These are phyloP conservation scores for Drosophila neotestacea DNA, from an alignment of 2,888 invertebrate species.

Conservation along the genomic window DNA sequence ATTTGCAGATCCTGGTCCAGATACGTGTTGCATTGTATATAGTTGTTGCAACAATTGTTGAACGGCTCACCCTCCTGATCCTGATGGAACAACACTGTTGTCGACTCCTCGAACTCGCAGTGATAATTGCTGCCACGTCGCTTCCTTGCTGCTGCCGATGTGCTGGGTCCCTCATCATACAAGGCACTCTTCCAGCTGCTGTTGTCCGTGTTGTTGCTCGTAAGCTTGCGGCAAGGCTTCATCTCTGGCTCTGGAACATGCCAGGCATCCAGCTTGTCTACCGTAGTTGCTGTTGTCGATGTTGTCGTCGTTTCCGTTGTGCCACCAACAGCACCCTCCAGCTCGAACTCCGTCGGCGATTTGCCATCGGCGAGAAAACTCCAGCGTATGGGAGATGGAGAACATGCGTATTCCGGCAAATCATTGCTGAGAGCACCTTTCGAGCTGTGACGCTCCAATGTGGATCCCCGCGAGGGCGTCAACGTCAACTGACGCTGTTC, in stretches of 20 bases:
- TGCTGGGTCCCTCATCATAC: constrained; percentile 75
- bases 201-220: constrained; percentile 49
- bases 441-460: constrained; percentile 83
- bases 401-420: constrained; percentile 85
- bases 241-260: constrained; percentile 61
- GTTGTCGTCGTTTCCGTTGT: constrained; percentile 9
- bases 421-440: constrained; percentile 83
- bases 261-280: constrained; percentile 72
- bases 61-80: constrained; percentile 84
- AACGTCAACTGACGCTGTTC: constrained; percentile 25
- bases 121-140: constrained; percentile 81
- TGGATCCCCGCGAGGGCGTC: constrained; percentile 71
- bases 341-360: constrained; percentile 77
- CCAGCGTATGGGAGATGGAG: constrained; percentile 85
- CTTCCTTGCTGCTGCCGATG: constrained; percentile 75
- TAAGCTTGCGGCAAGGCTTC: constrained; percentile 69
- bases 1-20: constrained; percentile 85
- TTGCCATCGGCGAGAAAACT: constrained; percentile 84
- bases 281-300: not conserved
- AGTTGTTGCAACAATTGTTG: constrained; percentile 85
- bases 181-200: constrained; percentile 60
- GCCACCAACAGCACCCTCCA: constrained; percentile 70
- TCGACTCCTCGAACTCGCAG: constrained; percentile 83
- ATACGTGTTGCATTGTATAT: constrained; percentile 85
- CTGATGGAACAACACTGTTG: constrained; percentile 85